Evolutionary conservation across 1,140 invertebrate species (phyloP).

Genomic region (Orchesella cincta): DNA sequence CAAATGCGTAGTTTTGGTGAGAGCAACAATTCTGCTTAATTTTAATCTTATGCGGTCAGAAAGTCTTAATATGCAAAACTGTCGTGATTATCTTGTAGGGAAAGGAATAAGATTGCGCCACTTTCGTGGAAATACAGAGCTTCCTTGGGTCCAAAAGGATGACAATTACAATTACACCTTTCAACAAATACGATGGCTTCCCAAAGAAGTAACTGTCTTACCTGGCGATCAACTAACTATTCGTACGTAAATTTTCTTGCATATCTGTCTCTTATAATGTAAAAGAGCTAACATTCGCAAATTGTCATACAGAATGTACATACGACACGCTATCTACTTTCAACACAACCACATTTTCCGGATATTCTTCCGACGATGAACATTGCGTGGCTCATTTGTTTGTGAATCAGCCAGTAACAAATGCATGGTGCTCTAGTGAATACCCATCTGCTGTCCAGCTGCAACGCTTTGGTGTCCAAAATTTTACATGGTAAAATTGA

Average conservation of each 20-base stretch:
- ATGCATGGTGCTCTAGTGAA: constrained; percentile 6
- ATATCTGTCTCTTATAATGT: neutral
- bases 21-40: too few relatives aligned
- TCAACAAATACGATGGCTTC: neutral
- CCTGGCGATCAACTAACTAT: neutral
- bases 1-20: neutral
- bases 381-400: neutral
- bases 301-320: neutral
- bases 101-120: neutral
- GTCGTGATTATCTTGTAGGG: too few relatives aligned
- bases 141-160: neutral
- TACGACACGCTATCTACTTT: neutral
- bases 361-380: neutral
- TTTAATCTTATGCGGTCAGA: too few relatives aligned
- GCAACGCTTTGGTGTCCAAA: neutral
- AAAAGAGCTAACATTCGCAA: neutral
- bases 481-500: neutral
- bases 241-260: neutral
- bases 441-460: neutral
- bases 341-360: neutral
- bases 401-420: neutral
- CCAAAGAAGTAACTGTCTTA: neutral
- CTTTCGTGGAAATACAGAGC: neutral
- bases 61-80: too few relatives aligned
- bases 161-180: neutral